These are phyloP conservation scores for Rhinopomastus cyanomelas DNA, from an alignment of 2,113 vertebrate genomes.

Conservation along the genomic window DNA sequence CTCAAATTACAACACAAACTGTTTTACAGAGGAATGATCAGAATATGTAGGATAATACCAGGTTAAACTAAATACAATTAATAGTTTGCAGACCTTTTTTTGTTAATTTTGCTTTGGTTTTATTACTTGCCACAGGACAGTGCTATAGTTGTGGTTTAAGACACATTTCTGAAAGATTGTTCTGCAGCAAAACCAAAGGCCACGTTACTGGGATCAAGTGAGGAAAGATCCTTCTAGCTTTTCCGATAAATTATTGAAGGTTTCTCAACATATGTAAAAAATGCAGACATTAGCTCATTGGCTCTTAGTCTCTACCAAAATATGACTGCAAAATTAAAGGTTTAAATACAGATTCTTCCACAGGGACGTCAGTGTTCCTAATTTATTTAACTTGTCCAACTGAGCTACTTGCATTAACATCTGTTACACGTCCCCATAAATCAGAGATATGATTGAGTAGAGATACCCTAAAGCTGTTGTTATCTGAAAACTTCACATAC, in stretches of 20 bases:
- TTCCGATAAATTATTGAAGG: neutral
- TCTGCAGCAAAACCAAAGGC: neutral
- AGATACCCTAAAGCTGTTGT: neutral
- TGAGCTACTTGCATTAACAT: neutral
- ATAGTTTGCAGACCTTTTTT: neutral
- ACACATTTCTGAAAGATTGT: fast-evolving
- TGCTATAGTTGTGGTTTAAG: neutral
- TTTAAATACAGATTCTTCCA: neutral
- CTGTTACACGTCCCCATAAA: fast-evolving
- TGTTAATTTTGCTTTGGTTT: fast-evolving
- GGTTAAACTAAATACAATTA: neutral
- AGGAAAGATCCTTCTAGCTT: neutral
- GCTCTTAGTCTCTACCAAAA: neutral
- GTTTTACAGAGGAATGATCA: neutral
- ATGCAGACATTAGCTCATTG: neutral
- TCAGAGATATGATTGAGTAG: neutral
- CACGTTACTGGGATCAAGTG: no score
- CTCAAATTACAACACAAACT: neutral
- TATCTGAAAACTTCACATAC: neutral
- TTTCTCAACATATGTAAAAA: neutral
- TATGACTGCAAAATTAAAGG: neutral
- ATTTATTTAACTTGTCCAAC: neutral
- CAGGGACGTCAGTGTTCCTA: neutral
- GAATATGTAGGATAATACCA: neutral
- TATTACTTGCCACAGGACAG: neutral